Conservation (phyloP, 1,140 invertebrate species). For the Hylyphantes graminicola region DNA sequence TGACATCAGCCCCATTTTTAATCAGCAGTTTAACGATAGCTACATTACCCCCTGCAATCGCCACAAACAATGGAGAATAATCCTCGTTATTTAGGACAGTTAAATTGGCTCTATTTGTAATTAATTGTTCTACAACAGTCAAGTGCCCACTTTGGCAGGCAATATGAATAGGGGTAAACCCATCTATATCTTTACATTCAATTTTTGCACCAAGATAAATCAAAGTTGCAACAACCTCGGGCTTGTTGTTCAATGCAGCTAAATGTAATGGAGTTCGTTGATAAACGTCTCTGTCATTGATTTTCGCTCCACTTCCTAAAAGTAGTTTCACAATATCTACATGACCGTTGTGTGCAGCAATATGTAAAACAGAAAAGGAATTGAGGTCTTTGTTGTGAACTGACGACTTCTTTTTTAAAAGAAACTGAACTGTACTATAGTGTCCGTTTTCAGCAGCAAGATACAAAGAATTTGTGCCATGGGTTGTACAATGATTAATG, state of each 20-base stretch:
- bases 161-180: constrained; percentile 12
- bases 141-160: neutral
- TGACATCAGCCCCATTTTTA: neutral
- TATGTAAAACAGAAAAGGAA: neutral
- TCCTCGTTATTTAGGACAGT: constrained; percentile 63
- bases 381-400: neutral
- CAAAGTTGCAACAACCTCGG: neutral
- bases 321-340: constrained; percentile 11
- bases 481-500: constrained; percentile 78
- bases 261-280: constrained; percentile 16
- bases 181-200: neutral
- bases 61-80: neutral
- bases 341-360: neutral
- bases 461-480: constrained; percentile 12
- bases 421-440: neutral
- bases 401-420: neutral
- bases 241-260: constrained; percentile 1
- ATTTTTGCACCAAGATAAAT: neutral
- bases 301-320: constrained; percentile 10
- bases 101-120: constrained; percentile 1
- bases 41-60: neutral
- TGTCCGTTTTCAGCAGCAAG: constrained; percentile 13
- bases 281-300: neutral
- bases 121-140: neutral
- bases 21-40: constrained; percentile 26